These are phyloP conservation scores for Ctenicera cuprea DNA, from an alignment of 2,888 invertebrate genomes.

Conservation along the genomic window DNA sequence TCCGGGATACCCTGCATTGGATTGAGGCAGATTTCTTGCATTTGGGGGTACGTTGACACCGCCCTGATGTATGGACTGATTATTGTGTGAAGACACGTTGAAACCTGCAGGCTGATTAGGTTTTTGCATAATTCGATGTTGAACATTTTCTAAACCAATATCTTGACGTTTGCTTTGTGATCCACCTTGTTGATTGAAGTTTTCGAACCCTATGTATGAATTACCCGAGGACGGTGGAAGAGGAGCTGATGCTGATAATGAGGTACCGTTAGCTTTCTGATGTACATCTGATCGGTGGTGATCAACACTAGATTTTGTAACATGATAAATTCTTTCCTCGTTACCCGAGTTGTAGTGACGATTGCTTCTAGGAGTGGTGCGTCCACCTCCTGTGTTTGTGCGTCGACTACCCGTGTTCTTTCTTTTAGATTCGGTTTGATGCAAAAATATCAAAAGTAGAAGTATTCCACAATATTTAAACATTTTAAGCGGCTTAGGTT, in stretches of 20 bases:
- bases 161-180: neutral
- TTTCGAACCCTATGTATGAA: neutral
- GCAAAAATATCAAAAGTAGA: neutral
- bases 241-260: neutral
- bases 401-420: conserved; percentile 21
- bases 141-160: conserved; percentile 47
- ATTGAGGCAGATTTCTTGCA: neutral
- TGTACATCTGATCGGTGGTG: neutral
- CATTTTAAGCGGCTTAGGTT: no score
- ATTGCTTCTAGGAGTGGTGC: conserved; percentile 18
- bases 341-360: neutral
- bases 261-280: neutral
- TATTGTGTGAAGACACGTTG: conserved; percentile 7
- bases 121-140: conserved; percentile 23
- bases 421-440: conserved; percentile 8
- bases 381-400: neutral
- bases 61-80: neutral
- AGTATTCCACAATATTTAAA: neutral
- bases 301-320: no score
- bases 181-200: neutral
- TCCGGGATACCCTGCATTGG: no score
- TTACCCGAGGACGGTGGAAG: neutral
- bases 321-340: neutral
- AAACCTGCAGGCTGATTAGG: neutral
- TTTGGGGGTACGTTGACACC: neutral